phyloP scores from a whole-genome alignment of 2,797 vertebrate genomes.

The Acanthopagrus latus region DNA sequence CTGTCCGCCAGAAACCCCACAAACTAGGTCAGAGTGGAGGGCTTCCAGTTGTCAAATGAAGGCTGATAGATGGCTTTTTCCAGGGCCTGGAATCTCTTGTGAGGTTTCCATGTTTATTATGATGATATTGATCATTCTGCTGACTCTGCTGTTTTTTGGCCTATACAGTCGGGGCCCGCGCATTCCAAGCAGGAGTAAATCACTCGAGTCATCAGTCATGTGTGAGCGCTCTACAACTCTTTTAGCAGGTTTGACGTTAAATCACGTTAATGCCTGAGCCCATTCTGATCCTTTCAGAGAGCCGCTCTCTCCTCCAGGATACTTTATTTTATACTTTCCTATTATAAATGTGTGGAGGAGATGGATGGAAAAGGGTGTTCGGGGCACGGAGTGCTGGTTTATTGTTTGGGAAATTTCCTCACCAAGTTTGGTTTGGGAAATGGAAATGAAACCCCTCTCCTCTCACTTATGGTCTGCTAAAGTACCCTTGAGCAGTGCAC shows the following conservation, averaged over 20 bases:
- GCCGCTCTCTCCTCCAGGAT: constrained; percentile 8
- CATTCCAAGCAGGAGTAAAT: constrained; percentile 58
- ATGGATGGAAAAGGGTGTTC: not conserved
- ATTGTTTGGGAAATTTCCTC: not conserved
- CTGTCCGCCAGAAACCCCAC: constrained; percentile 64
- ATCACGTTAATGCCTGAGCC: constrained; percentile 46
- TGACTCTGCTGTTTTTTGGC: constrained; percentile 58
- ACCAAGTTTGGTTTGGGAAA: not conserved
- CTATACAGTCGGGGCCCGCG: constrained; percentile 33
- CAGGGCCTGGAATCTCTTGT: constrained; percentile 58
- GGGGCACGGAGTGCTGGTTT: not conserved
- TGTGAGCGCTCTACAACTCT: constrained; percentile 42
- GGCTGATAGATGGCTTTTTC: constrained; percentile 75
- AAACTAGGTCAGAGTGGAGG: constrained; percentile 78
- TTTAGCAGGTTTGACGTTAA: constrained; percentile 53
- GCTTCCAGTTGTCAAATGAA: constrained; percentile 71
- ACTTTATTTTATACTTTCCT: constrained; percentile 17
- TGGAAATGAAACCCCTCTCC: not conserved
- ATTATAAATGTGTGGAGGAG: constrained; percentile 8
- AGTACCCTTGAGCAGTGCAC: not conserved
- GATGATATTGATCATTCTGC: constrained; percentile 70
- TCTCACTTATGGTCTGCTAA: not conserved
- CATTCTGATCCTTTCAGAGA: constrained; percentile 32
- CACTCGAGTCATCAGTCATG: constrained; percentile 53
- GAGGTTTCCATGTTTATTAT: constrained; percentile 72